These are phyloP conservation scores for Phalanger gymnotis DNA, from an alignment of 2,797 vertebrate genomes.

Conservation along the genomic window DNA sequence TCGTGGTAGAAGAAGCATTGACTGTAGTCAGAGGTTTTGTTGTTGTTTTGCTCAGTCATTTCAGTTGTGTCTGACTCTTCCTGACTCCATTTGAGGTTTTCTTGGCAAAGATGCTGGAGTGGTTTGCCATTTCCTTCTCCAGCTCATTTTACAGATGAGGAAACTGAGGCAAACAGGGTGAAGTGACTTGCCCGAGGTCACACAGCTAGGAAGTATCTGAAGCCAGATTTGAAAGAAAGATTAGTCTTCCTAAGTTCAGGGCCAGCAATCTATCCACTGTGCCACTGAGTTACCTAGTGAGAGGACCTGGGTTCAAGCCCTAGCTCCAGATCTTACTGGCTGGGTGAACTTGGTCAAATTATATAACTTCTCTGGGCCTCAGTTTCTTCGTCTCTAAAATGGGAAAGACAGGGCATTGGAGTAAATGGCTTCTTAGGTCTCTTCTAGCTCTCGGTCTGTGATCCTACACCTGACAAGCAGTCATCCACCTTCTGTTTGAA, in stretches of 20 bases:
- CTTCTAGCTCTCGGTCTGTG: not conserved
- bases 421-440: not conserved
- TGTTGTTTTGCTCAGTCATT: not conserved
- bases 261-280: not conserved
- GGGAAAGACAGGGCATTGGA: not conserved
- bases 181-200: not conserved
- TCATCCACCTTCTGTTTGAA: not conserved
- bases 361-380: not conserved
- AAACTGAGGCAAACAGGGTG: not conserved
- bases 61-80: not conserved
- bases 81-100: not conserved
- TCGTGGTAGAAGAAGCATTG: too few species aligned
- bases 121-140: not conserved
- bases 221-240: not conserved
- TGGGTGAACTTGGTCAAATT: not conserved
- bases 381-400: not conserved
- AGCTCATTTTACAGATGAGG: not conserved
- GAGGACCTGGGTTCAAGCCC: not conserved
- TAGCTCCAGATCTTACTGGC: not conserved
- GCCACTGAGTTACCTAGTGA: not conserved
- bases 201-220: not conserved
- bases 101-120: not conserved
- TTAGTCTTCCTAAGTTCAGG: not conserved
- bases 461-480: not conserved
- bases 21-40: too few species aligned